Base-by-base conservation (phyloP, 2,888 invertebrate species). In the Drosophila mayaguana region DNA sequence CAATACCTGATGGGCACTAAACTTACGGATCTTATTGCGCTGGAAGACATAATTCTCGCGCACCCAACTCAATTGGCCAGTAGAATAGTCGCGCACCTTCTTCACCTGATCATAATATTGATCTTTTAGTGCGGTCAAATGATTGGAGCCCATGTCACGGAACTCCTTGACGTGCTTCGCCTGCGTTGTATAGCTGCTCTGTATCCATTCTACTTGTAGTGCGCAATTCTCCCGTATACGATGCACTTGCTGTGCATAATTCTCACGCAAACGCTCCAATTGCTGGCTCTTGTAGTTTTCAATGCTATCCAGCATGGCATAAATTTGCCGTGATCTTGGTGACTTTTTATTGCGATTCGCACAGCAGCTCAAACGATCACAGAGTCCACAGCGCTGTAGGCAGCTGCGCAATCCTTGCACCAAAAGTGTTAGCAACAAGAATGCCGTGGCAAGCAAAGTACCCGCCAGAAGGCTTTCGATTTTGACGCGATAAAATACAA, bases 11-110 rank as follows among this genome's bases (percentile, higher is more conserved):
- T 97, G 97, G 22, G 97, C 96, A 93, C 98, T 98, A 93, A 98
- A 98, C 93, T 98, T 98, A 55, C 98, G 94, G 78, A 98, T 97
- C 93, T 98, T 96, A 93, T 98, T 97, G 65, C 98, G 95, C 93
- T 98, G 98, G 94, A 97, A 97, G 91, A 98, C 97, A 93, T 98
- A 98, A 93, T 98, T 98, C 92, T 98, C 98, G 72, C 98, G 95
- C 80, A 98, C 97, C 96, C 97, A 97, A 93, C 97, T 97, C 86
- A 98, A 94, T 93, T 98, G 98, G 72, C 96, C 95, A 42, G 97
- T 96, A 22, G 98, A 98, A 92, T 98, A 98, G 90, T 98, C 98
- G 65, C 98, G 95, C 42, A 98, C 98, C 83, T 96, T 96, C 92
- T 96, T 96, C 76, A 98, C 97, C 95, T 98, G 98, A 93, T 98